Base-by-base conservation (phyloP, 2,888 invertebrate genomes). In the Heliothis peltigera region DNA sequence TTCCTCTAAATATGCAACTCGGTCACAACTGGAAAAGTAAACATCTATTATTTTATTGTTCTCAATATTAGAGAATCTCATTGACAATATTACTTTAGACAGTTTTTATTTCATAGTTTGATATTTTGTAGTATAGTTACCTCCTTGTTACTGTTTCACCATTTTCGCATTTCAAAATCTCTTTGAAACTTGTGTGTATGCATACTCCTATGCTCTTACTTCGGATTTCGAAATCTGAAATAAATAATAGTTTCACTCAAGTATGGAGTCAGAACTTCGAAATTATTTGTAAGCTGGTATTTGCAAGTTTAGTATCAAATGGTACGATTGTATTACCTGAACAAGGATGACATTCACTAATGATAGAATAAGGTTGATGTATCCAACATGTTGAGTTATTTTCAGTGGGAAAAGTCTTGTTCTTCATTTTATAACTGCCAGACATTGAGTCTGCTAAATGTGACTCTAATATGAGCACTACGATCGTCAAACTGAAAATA, bases 261-360 rank as follows among this genome's bases (percentile, higher is more conserved):
- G 3, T 0, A 32, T 32, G 32, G 32, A 32, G 28, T 28, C 8
- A 8, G 8, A 10, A 28, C 28, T 28, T 28, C 10, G 10, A 28
- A 35, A 35, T 35, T 35, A 35, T 35, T 35, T 35, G 10, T 4
- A 18, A 12, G 19, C 39, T 39, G n/a, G 7, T 10, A 17, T 56
- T 92, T n/a, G n/a, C n/a, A n/a, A n/a, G 7, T 28, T 8, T 28
- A 28, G 10, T 28, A 28, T 10, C 8, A 28, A 28, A 44, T 19
- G 35, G 1, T 4, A 25, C 15, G 22, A 42, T 43, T 15, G 6
- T 12, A 18, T 57, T 93, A 97, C 97, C 97, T 88, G 97, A 96
- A 90, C 98, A 98, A n/a, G 97, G 97, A 92, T 98, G 97, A 82
- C 98, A 98, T 89, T 97, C 97, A 81, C 96, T 96, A 19, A 97